Evolutionary conservation across 2,113 vertebrate genomes (phyloP).

Genomic region (Petrocephalus zakoni): DNA sequence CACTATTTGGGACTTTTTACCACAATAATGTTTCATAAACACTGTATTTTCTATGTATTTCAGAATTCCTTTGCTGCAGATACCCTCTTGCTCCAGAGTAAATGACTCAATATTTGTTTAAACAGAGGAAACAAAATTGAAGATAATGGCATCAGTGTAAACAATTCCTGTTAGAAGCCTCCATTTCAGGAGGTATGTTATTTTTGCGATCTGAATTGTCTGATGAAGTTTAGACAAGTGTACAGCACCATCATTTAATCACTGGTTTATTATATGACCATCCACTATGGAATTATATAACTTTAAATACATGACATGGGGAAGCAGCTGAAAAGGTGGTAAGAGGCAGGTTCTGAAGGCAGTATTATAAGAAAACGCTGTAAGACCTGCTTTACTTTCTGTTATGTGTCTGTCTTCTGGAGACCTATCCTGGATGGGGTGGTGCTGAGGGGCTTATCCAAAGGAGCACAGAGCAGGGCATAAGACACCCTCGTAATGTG

Average conservation of each 20-base stretch:
- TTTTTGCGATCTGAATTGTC: not conserved
- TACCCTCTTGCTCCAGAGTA: not conserved
- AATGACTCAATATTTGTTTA: not conserved
- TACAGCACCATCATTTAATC: not conserved
- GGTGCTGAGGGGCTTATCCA: not conserved
- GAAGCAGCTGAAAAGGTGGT: not conserved
- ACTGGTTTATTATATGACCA: not conserved
- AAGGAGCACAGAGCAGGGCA: not conserved
- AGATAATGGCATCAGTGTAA: slow-evolving; percentile 3
- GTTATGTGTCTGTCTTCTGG: not conserved
- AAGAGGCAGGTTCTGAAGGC: not conserved
- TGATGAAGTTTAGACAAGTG: not conserved
- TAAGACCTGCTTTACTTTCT: not conserved
- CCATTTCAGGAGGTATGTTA: not conserved
- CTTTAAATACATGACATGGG: not conserved
- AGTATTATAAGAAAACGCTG: not conserved
- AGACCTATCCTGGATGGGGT: not conserved
- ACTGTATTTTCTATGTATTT: not conserved
- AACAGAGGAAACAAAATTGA: not conserved
- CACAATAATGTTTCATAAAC: not conserved
- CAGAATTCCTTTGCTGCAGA: not conserved
- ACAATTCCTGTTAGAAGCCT: not conserved
- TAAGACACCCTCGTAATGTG: not conserved
- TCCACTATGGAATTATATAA: not conserved
- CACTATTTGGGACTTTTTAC: not conserved